Percentiles rank a stretch among this genome's conserved stretches.
Evolutionary conservation across 2,797 vertebrate species (phyloP).

Genomic region (Cyprinodon diabolis): DNA sequence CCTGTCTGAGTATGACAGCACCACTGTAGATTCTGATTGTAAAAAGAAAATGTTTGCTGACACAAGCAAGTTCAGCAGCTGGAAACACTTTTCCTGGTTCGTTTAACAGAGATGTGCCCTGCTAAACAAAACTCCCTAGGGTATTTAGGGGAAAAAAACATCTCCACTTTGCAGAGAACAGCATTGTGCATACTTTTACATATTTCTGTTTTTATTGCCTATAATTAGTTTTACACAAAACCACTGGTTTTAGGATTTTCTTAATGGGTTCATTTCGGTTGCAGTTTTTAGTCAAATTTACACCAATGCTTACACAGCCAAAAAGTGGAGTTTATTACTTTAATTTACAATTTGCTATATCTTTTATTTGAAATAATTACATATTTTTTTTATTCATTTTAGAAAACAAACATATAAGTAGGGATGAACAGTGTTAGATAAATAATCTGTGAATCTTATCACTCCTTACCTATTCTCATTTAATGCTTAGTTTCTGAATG

Average conservation of each 20-base stretch:
- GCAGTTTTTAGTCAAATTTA: slow-evolving; percentile 3
- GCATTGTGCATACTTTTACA: not conserved
- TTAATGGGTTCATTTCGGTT: not conserved
- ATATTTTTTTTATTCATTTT: not conserved
- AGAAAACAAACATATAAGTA: not conserved
- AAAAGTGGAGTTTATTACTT: not conserved
- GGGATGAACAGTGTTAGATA: not conserved
- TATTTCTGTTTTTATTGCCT: not conserved
- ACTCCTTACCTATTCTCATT: not conserved
- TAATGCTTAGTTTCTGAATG: not conserved
- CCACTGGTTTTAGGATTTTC: not conserved
- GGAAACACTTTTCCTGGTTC: slow-evolving; percentile 49
- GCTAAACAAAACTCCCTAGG: slow-evolving; percentile 37
- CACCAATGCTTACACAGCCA: not conserved
- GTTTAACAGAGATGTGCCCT: slow-evolving; percentile 52
- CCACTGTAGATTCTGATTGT: slow-evolving; percentile 42
- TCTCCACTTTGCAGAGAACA: not conserved
- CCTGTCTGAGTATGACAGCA: slow-evolving; percentile 15
- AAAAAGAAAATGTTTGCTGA: slow-evolving; percentile 58
- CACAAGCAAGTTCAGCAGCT: slow-evolving; percentile 47
- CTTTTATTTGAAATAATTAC: not conserved
- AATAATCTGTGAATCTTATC: not conserved
- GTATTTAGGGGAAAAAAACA: not conserved
- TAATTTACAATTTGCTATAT: not conserved
- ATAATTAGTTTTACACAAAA: not conserved